phyloP scores from a whole-genome alignment of 2,113 vertebrate species.

The Poeciliopsis prolifica region DNA sequence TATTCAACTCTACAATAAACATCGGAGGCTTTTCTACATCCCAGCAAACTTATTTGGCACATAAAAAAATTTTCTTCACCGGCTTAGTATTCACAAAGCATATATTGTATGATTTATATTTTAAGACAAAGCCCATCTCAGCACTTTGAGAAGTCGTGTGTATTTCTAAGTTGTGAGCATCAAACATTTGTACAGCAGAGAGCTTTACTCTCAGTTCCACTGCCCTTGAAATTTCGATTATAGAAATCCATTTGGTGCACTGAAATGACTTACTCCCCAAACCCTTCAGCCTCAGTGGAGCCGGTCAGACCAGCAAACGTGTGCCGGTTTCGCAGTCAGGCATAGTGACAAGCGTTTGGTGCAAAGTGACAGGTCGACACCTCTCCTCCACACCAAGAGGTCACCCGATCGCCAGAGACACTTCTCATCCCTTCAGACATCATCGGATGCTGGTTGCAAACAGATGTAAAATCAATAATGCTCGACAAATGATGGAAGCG shows the following conservation, averaged over 20 bases:
- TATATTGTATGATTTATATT: constrained; percentile 31
- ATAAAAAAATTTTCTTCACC: not conserved
- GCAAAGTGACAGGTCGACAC: constrained; percentile 60
- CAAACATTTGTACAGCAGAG: constrained; percentile 48
- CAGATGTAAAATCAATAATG: constrained; percentile 37
- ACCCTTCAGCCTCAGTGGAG: constrained; percentile 61
- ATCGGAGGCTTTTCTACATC: not conserved
- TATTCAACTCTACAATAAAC: not conserved
- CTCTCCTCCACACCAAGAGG: constrained; percentile 50
- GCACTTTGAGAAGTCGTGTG: constrained; percentile 25
- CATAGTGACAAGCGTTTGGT: constrained; percentile 44
- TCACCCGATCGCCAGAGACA: constrained; percentile 43
- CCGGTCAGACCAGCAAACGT: constrained; percentile 35
- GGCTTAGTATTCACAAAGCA: constrained; percentile 5
- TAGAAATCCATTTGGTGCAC: constrained; percentile 66
- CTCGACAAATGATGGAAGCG: constrained; percentile 29
- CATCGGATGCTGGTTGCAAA: constrained; percentile 15
- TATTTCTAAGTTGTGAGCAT: constrained; percentile 54
- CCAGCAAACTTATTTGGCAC: not conserved
- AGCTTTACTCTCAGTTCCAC: constrained; percentile 53
- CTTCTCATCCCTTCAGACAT: constrained; percentile 29
- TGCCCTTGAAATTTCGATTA: constrained; percentile 72
- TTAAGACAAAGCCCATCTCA: constrained; percentile 34
- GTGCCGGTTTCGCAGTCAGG: constrained; percentile 39
- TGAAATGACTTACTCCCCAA: constrained; percentile 67